A percentile compares a stretch with the other conserved stretches of the same genome.
Conservation (phyloP, 2,888 invertebrate species). For the Agapostemon virescens region DNA sequence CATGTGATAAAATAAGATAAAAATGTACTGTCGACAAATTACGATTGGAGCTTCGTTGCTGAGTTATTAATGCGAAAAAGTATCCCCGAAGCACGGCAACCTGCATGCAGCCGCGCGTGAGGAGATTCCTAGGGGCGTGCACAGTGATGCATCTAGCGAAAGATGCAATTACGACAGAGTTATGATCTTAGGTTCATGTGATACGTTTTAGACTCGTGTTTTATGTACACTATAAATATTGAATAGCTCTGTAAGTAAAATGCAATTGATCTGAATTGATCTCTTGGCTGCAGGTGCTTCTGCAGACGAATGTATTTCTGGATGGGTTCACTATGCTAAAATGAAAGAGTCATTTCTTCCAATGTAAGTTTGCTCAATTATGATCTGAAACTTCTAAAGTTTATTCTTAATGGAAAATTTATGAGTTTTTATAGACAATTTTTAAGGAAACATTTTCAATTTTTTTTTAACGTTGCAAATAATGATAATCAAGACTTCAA, state of each 20-base stretch:
- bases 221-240: not conserved
- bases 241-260: not conserved
- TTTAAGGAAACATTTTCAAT: too few relatives aligned
- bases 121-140: not conserved
- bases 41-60: not conserved
- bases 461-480: too few relatives aligned
- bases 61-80: not conserved
- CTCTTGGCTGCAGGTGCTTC: not conserved
- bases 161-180: not conserved
- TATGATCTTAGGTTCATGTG: not conserved
- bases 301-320: not conserved
- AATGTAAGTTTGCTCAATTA: not conserved
- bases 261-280: not conserved
- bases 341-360: not conserved
- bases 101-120: not conserved
- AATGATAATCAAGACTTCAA: too few relatives aligned
- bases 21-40: not conserved
- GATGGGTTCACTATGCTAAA: not conserved
- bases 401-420: too few relatives aligned
- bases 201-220: not conserved
- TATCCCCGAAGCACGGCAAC: conserved; percentile 1
- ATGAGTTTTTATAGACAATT: too few relatives aligned
- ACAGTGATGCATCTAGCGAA: not conserved
- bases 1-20: not conserved
- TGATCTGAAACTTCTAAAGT: not conserved